Evolutionary conservation across 1,140 invertebrate genomes (phyloP).

Genomic region (Magallana ariakensis): DNA sequence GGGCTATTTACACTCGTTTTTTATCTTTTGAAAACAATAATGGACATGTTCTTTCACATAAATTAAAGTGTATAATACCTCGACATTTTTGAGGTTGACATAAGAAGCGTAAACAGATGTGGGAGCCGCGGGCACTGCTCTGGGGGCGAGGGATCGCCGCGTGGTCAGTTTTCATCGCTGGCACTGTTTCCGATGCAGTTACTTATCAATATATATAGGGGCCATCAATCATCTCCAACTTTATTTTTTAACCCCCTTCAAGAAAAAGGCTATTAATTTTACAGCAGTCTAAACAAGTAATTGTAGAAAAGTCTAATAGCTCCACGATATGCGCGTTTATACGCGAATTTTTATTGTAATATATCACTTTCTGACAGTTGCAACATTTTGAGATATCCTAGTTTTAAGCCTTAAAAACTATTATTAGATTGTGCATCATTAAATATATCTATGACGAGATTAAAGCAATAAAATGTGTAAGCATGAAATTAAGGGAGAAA

Average conservation of each 20-base stretch:
- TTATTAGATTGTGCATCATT: no score
- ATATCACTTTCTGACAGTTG: no score
- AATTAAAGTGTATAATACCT: slow-evolving; percentile 16
- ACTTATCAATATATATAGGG: slow-evolving; percentile 25
- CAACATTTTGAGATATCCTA: no score
- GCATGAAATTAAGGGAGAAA: no score
- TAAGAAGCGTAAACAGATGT: slow-evolving; percentile 5
- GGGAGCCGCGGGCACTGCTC: background rate
- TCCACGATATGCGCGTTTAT: no score
- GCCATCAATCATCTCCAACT: slow-evolving; percentile 1
- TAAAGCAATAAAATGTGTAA: no score
- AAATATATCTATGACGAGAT: no score
- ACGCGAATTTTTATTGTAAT: no score
- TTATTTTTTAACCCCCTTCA: background rate
- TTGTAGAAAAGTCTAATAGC: no score
- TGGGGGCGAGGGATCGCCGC: background rate
- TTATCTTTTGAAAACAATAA: slow-evolving; percentile 33
- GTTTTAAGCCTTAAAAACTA: no score
- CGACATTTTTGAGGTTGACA: slow-evolving; percentile 33
- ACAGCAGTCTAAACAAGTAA: slow-evolving; percentile 1
- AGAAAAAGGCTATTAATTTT: slow-evolving; percentile 29
- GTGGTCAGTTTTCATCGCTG: slow-evolving; percentile 28
- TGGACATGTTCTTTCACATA: slow-evolving; percentile 11
- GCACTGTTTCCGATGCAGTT: background rate
- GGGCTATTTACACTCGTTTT: background rate